phyloP scores from a whole-genome alignment of 2,888 invertebrate genomes.

The Tholera decimalis region DNA sequence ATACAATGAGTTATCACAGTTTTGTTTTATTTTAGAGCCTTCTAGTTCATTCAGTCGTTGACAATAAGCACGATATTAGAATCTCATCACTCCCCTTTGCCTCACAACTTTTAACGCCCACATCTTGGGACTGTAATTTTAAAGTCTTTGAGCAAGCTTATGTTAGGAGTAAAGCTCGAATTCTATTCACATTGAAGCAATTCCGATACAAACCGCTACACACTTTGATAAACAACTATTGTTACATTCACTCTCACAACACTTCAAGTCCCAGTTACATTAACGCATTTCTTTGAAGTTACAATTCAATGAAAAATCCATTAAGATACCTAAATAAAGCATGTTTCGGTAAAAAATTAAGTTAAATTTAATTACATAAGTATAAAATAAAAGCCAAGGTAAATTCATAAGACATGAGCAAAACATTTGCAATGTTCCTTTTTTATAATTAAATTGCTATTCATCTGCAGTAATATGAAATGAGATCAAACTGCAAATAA shows the following conservation, averaged over 20 bases:
- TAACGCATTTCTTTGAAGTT: slow-evolving; percentile 45
- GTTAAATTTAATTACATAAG: slow-evolving; percentile 5
- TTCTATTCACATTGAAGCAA: slow-evolving; percentile 67
- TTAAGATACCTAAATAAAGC: slow-evolving; percentile 8
- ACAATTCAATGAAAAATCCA: slow-evolving; percentile 29
- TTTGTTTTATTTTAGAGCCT: slow-evolving; percentile 13
- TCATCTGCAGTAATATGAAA: slow-evolving; percentile 54
- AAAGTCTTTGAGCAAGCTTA: slow-evolving; percentile 69
- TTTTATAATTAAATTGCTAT: slow-evolving; percentile 25
- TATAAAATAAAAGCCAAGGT: slow-evolving; percentile 13
- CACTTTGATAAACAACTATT: slow-evolving; percentile 65
- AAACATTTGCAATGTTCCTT: slow-evolving; percentile 12
- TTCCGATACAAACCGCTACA: slow-evolving; percentile 69
- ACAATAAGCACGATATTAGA: slow-evolving; percentile 12
- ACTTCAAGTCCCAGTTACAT: slow-evolving; percentile 65
- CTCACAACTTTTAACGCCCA: slow-evolving; percentile 59
- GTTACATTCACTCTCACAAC: slow-evolving; percentile 65
- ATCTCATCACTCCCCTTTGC: slow-evolving; percentile 32
- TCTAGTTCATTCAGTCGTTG: slow-evolving; percentile 17
- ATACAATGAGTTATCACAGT: slow-evolving; percentile 50
- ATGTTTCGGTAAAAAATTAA: background rate
- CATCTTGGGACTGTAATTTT: slow-evolving; percentile 43
- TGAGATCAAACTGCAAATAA: slow-evolving; percentile 62
- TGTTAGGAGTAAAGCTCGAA: slow-evolving; percentile 57
- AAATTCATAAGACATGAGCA: slow-evolving; percentile 19